phyloP scores from a whole-genome alignment of 1,140 invertebrate species.

The Zaprionus capensis region DNA sequence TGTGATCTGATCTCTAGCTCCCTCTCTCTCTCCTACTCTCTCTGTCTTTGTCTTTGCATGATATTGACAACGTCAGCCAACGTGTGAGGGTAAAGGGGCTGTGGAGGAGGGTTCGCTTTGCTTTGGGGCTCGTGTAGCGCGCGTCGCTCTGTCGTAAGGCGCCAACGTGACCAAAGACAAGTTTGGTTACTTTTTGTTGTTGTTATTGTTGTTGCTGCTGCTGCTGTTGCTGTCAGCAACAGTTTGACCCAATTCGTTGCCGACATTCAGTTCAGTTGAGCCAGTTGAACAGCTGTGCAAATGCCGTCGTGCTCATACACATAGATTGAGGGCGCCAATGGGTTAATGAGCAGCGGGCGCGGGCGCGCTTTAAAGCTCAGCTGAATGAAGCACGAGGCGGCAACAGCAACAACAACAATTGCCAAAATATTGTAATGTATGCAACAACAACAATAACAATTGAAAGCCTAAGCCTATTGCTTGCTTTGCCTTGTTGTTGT shows the following conservation, averaged over 20 bases:
- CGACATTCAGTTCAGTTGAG: constrained; percentile 45
- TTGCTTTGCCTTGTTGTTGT: neutral
- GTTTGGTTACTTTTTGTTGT: constrained; percentile 64
- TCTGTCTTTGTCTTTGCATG: constrained; percentile 19
- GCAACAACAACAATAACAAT: constrained; percentile 22
- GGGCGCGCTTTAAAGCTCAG: constrained; percentile 21
- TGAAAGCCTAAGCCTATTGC: constrained; percentile 64
- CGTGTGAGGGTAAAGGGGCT: neutral
- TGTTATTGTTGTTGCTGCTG: constrained; percentile 25
- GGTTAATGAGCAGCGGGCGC: constrained; percentile 34
- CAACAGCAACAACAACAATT: constrained; percentile 28
- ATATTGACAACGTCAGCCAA: constrained; percentile 41
- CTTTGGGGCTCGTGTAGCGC: constrained; percentile 20
- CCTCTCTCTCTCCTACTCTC: neutral
- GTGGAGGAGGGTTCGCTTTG: neutral
- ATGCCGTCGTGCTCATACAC: constrained; percentile 21
- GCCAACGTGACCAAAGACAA: constrained; percentile 72
- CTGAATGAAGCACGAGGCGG: constrained; percentile 7
- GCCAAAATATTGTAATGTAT: constrained; percentile 38
- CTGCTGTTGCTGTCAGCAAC: constrained; percentile 47
- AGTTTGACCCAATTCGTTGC: constrained; percentile 71
- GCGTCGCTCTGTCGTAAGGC: constrained; percentile 45
- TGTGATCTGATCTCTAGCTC: constrained; percentile 25
- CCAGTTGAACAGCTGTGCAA: constrained; percentile 71
- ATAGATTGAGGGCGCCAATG: constrained; percentile 36